Percentiles rank a stretch among this genome's conserved stretches.
phyloP scores from a whole-genome alignment of 2,888 invertebrate genomes.

The Hedya salicella region DNA sequence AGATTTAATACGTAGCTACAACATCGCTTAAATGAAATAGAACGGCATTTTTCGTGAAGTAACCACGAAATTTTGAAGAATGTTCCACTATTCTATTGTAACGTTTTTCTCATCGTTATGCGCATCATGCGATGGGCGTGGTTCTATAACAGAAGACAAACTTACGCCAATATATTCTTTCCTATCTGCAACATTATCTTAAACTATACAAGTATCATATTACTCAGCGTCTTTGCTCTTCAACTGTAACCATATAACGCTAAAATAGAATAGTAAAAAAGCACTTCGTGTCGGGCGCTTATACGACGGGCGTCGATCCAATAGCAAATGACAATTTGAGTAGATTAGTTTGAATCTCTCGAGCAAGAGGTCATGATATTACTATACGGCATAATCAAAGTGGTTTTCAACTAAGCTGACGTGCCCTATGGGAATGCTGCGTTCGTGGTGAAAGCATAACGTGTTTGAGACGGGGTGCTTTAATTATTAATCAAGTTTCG shows the following conservation, averaged over 20 bases:
- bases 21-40: background rate
- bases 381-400: slow-evolving; percentile 32
- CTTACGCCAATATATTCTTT: slow-evolving; percentile 24
- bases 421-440: slow-evolving; percentile 39
- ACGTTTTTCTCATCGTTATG: no score
- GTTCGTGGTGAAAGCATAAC: slow-evolving; percentile 46
- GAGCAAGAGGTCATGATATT: slow-evolving; percentile 19
- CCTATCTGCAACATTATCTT: slow-evolving; percentile 11
- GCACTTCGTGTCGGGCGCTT: background rate
- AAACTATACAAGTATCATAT: slow-evolving; percentile 4
- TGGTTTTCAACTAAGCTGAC: slow-evolving; percentile 24
- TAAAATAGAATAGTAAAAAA: background rate
- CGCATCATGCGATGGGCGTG: background rate
- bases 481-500: slow-evolving; percentile 45
- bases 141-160: slow-evolving; percentile 19
- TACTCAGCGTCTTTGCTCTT: slow-evolving; percentile 4
- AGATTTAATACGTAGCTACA: no score
- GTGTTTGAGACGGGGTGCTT: slow-evolving; percentile 32
- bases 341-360: slow-evolving; percentile 8
- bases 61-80: no score
- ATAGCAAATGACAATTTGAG: background rate
- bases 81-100: no score
- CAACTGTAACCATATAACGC: background rate
- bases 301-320: background rate
- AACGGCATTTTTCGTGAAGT: background rate